Percentiles rank a stretch among this genome's conserved stretches.
Evolutionary conservation across 2,797 vertebrate genomes (phyloP).

Genomic region (Sciurus carolinensis): DNA sequence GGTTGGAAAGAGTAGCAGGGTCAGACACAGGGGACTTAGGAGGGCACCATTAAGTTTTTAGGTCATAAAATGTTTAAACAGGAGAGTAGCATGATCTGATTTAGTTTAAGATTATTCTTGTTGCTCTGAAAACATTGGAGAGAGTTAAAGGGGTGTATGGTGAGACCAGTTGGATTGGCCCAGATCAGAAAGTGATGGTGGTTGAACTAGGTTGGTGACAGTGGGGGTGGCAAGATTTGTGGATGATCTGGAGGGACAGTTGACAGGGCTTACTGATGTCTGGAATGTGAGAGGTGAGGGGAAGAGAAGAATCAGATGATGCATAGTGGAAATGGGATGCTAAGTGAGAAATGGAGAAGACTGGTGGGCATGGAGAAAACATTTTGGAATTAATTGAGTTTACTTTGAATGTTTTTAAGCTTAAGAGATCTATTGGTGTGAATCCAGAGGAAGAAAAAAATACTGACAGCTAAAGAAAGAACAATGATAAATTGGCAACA

Average conservation of each 20-base stretch:
- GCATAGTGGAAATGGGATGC: not conserved
- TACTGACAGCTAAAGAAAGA: not conserved
- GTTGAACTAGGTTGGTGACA: not conserved
- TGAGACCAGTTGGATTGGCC: not conserved
- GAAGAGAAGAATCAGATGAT: conserved; percentile 7
- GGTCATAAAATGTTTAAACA: not conserved
- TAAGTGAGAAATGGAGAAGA: not conserved
- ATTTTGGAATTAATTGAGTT: not conserved
- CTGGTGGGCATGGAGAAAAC: not conserved
- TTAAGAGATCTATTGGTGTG: not conserved
- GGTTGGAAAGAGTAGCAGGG: too few species aligned
- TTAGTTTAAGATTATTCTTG: not conserved
- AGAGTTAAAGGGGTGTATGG: not conserved
- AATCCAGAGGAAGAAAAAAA: not conserved
- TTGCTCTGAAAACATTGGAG: not conserved
- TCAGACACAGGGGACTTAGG: not conserved
- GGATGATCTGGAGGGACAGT: not conserved
- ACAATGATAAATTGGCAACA: not conserved
- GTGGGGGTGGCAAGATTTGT: not conserved
- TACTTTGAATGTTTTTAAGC: not conserved
- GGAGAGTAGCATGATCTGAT: not conserved
- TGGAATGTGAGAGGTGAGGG: not conserved
- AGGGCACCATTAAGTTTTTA: not conserved
- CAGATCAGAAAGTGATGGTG: not conserved
- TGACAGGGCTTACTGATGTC: not conserved